These are phyloP conservation scores for Andricus grossulariae DNA, from an alignment of 1,140 invertebrate species.

Conservation along the genomic window DNA sequence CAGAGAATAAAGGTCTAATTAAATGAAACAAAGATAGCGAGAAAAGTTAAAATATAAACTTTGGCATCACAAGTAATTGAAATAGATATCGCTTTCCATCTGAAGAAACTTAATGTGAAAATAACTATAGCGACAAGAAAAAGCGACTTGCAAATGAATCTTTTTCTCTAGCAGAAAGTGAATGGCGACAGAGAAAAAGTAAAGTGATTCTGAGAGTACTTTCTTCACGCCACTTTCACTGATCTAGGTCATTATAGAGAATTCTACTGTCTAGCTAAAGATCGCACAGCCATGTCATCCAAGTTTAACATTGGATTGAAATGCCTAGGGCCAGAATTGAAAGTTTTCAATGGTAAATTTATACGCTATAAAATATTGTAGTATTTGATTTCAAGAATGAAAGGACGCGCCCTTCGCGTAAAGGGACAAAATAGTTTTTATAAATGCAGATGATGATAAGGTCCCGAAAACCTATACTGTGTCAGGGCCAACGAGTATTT, in stretches of 20 bases:
- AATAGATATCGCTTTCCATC: conserved; percentile 3
- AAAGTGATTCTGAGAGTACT: conserved; percentile 41
- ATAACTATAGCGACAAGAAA: no score
- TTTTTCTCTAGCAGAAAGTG: not conserved
- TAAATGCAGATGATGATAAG: conserved; percentile 49
- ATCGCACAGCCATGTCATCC: conserved; percentile 36
- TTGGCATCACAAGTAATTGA: not conserved
- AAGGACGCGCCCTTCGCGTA: conserved; percentile 56
- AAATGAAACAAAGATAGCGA: no score
- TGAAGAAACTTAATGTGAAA: no score
- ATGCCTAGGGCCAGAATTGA: not conserved
- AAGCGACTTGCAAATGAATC: no score
- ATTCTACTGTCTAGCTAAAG: conserved; percentile 42
- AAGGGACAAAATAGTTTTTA: conserved; percentile 41
- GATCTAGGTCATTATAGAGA: conserved; percentile 47
- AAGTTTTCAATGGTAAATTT: conserved; percentile 38
- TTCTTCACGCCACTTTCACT: conserved; percentile 46
- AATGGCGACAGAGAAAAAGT: conserved; percentile 14
- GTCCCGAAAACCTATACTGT: conserved; percentile 56
- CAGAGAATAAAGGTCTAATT: no score
- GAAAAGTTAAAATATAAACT: no score
- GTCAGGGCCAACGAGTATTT: conserved; percentile 56
- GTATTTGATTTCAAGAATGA: conserved; percentile 44
- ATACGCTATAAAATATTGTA: conserved; percentile 4
- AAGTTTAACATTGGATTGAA: not conserved